phyloP scores from a whole-genome alignment of 2,888 invertebrate genomes.

The Cephus runcator region DNA sequence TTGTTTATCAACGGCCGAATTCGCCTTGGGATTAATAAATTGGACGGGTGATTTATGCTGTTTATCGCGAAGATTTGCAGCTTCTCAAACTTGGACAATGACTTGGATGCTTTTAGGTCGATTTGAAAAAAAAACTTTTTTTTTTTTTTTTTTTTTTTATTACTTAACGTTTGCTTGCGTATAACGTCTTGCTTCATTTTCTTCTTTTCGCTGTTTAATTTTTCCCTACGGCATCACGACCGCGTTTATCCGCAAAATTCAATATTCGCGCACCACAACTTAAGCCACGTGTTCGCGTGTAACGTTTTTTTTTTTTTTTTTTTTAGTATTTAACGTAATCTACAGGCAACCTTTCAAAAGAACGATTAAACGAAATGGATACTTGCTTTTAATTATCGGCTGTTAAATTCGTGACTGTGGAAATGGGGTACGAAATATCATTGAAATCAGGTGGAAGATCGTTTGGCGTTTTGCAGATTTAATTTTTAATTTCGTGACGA shows the following conservation, averaged over 20 bases:
- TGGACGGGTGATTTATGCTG: neutral
- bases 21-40: constrained; percentile 1
- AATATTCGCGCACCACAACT: too few relatives aligned
- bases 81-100: neutral
- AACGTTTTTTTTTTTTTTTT: too few relatives aligned
- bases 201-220: neutral
- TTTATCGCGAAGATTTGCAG: neutral
- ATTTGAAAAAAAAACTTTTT: too few relatives aligned
- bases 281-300: neutral
- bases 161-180: neutral
- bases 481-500: neutral
- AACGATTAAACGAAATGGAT: constrained; percentile 42
- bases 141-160: neutral
- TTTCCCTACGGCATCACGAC: neutral
- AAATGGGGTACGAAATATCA: neutral
- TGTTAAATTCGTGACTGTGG: neutral
- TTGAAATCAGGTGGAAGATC: too few relatives aligned
- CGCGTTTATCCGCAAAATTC: neutral
- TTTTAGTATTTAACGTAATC: neutral
- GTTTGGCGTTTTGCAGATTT: neutral
- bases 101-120: neutral
- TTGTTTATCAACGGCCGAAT: neutral
- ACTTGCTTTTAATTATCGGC: constrained; percentile 34
- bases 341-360: constrained; percentile 3
- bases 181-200: neutral